phyloP scores from a whole-genome alignment of 2,888 invertebrate genomes.

The Amblyteles armatorius region DNA sequence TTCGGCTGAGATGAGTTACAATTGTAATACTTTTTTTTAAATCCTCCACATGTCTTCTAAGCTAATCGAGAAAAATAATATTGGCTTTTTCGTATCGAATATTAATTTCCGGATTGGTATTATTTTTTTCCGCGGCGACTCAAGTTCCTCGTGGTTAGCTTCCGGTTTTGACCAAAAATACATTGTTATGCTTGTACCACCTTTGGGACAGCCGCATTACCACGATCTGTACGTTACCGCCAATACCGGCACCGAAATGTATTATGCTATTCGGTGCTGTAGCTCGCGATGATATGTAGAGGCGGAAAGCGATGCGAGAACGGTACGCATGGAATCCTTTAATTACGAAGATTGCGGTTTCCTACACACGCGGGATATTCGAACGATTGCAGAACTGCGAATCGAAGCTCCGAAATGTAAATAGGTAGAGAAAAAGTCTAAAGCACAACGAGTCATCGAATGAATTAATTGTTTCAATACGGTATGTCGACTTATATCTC shows the following conservation, averaged over 20 bases:
- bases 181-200: too few species aligned
- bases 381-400: conserved; percentile 16
- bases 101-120: neutral
- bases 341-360: conserved; percentile 67
- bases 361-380: conserved; percentile 39
- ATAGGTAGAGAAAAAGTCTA: neutral
- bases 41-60: neutral
- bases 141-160: too few species aligned
- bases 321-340: conserved; percentile 68
- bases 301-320: conserved; percentile 30
- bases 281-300: neutral
- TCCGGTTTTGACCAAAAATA: too few species aligned
- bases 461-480: conserved; percentile 22
- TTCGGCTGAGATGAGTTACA: neutral
- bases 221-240: too few species aligned
- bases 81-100: neutral
- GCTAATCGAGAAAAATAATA: neutral
- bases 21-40: neutral
- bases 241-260: too few species aligned
- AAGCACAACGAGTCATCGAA: neutral
- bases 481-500: conserved; percentile 27
- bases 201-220: too few species aligned
- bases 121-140: too few species aligned
- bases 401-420: conserved; percentile 19
- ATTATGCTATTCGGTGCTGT: neutral